Conservation (phyloP, 2,113 vertebrate genomes). For the Callipepla californica region DNA sequence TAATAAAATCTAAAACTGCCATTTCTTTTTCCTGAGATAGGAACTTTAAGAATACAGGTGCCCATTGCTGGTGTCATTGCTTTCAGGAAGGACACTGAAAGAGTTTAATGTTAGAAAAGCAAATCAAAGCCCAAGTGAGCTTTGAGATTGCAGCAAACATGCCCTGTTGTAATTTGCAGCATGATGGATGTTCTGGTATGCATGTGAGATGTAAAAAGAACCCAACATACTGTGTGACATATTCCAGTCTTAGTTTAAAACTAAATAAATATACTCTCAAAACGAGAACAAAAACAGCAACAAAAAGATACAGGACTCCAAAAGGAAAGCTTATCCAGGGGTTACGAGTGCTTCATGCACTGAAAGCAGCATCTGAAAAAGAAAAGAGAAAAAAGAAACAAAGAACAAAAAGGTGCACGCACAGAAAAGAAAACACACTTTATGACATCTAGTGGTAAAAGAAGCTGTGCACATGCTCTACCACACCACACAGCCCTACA, state of each 20-base stretch:
- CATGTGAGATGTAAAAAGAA: not conserved
- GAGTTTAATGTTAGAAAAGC: not conserved
- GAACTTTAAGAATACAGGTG: not conserved
- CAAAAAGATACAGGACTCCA: not conserved
- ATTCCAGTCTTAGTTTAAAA: not conserved
- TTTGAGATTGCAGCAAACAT: not conserved
- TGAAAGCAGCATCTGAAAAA: not conserved
- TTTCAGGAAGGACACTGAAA: not conserved
- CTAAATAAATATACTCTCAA: no score
- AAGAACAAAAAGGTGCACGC: not conserved
- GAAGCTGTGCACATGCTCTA: not conserved
- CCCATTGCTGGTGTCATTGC: accelerated
- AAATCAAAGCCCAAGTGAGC: slow-evolving; percentile 7
- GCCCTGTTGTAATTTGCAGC: not conserved
- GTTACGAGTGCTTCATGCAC: not conserved
- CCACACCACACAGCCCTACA: not conserved
- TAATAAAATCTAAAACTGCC: not conserved
- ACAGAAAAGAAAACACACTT: not conserved
- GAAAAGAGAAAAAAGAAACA: not conserved
- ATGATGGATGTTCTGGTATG: not conserved
- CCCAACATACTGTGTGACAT: not conserved
- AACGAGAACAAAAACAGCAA: not conserved
- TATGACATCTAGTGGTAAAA: slow-evolving; percentile 57
- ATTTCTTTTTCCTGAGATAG: not conserved
- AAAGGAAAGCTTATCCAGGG: not conserved